Evolutionary conservation across 2,888 invertebrate species (phyloP).

Genomic region (Frankliniella fusca): DNA sequence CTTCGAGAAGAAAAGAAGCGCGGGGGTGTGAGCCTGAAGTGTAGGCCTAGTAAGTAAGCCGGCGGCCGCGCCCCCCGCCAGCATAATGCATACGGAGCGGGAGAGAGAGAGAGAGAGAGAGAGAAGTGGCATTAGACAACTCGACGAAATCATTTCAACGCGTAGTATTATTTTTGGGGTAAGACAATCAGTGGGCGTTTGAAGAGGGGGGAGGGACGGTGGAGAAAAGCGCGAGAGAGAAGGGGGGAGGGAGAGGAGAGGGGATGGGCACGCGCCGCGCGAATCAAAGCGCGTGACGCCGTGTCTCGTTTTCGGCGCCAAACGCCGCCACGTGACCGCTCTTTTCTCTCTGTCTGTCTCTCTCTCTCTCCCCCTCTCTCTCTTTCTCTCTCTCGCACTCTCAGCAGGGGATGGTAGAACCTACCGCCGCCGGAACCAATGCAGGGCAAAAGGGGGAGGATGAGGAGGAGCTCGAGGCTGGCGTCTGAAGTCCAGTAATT

Average conservation of each 20-base stretch:
- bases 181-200: no score
- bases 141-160: no score
- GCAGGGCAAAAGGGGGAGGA: no score
- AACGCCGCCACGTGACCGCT: slow-evolving; percentile 11
- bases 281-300: slow-evolving; percentile 1
- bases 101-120: neutral
- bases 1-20: neutral
- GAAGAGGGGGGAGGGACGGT: neutral
- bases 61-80: neutral
- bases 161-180: no score
- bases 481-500: no score
- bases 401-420: no score
- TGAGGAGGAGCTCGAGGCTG: no score
- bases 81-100: neutral
- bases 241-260: no score
- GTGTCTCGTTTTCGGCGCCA: neutral
- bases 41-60: neutral
- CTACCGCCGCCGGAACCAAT: no score
- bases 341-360: neutral
- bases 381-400: no score
- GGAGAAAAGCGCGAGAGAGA: neutral
- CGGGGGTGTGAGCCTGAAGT: no score
- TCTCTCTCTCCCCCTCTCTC: neutral
- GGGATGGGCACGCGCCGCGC: slow-evolving; percentile 13
- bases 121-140: neutral